A percentile compares a stretch with the other conserved stretches of the same genome.
phyloP scores from a whole-genome alignment of 1,140 invertebrate genomes.

The Brachionus sp. region DNA sequence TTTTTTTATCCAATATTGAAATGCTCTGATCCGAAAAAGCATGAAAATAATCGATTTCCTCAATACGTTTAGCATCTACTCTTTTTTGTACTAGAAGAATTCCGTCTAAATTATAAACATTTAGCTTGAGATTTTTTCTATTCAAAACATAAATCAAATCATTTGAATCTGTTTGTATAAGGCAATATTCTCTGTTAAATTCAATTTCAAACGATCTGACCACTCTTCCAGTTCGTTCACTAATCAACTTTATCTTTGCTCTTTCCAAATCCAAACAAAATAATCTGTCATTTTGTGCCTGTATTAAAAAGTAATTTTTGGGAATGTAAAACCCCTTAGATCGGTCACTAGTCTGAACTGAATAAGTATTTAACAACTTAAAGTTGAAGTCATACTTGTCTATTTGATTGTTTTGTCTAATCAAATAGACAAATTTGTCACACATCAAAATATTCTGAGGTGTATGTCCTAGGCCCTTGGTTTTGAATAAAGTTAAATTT shows the following conservation, averaged over 20 bases:
- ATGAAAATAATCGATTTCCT: constrained; percentile 29
- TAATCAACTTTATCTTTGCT: background rate
- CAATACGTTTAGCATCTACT: background rate
- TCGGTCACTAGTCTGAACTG: background rate
- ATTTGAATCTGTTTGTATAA: constrained; percentile 19
- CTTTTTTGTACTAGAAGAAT: constrained; percentile 1
- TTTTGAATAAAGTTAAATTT: background rate
- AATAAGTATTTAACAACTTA: background rate
- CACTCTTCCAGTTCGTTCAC: background rate
- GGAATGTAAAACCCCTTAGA: background rate
- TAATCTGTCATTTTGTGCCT: constrained; percentile 14
- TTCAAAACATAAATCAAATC: constrained; percentile 17
- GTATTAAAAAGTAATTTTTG: background rate
- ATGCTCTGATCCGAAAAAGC: background rate
- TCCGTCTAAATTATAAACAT: constrained; percentile 10
- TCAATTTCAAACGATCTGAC: constrained; percentile 24
- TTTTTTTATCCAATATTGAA: constrained; percentile 11
- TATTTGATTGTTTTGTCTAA: background rate
- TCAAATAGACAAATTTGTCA: background rate
- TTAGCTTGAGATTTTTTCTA: background rate
- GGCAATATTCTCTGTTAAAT: background rate
- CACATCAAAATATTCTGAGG: background rate
- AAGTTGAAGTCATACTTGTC: background rate
- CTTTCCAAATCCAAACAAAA: constrained; percentile 27
- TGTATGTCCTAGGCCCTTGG: background rate